Base-by-base conservation (phyloP, 2,888 invertebrate species). In the Melanostoma mellinum region DNA sequence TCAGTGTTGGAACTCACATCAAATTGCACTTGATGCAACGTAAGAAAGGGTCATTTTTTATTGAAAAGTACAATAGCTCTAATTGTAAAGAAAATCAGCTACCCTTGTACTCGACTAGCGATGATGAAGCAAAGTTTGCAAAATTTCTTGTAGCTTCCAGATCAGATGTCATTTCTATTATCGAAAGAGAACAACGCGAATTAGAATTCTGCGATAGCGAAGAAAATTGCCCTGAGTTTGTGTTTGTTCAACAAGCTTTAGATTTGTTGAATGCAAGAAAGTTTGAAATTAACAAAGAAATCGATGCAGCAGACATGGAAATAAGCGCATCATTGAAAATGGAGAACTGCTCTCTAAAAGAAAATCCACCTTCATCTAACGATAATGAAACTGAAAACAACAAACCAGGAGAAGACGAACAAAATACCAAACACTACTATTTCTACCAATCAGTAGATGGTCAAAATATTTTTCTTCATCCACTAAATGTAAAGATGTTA, bases 381-480 rank as follows among this genome's bases (percentile, higher is more conserved):
- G 60, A 44, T 2, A 32, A 52, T 20, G 58, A 92, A 87, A 91
- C 91, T 85, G 90, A 92, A 0, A 95, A 94, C 91, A 93, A 93
- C 30, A 90, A 89, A 85, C 87, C 63, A 6, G 42, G 3, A 30
- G 78, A 67, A 10, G 79, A 69, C 6, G 76, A 78, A 9, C 58
- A 67, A 8, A 69, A 48, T 60, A 68, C 67, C n/a, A 86, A 86
- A 82, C 86, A 87, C 75, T 90, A 90, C 81, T 90, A 90, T 86
- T 89, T 89, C 84, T 90, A 92, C 92, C 86, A 91, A 96, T 97
- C 97, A 86, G 93, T 94, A 52, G 97, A 98, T 90, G 98, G 98
- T 0, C 98, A 98, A 90, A 96, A 97, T 90, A 94, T 98, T 69
- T 99, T 97, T 91, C 92, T 99, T 81, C 96, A 98, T 91, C 95